Conservation (phyloP, 2,888 invertebrate genomes). For the Mantis religiosa region DNA sequence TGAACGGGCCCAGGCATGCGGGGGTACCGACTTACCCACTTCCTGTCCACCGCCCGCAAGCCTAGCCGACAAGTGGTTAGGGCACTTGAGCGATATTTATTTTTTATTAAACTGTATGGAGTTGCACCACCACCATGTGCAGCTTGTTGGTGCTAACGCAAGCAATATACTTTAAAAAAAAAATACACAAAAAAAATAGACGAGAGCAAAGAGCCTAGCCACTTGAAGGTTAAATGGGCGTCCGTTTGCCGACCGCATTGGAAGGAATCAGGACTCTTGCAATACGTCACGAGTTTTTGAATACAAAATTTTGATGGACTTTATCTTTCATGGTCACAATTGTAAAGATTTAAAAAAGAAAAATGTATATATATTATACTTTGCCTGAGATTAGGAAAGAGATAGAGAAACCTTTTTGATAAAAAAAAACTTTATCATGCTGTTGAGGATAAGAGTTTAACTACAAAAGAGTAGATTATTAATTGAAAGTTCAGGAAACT, state of each 20-base stretch:
- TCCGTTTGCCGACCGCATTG: constrained; percentile 23
- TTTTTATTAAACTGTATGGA: not conserved
- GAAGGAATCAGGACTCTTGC: constrained; percentile 32
- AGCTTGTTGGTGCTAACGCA: not conserved
- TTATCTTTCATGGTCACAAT: constrained; percentile 36
- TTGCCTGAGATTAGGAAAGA: constrained; percentile 36
- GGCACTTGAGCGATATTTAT: not conserved
- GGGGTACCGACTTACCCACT: not conserved
- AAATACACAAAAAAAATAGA: not conserved
- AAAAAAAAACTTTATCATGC: constrained; percentile 36
- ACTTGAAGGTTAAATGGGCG: not conserved
- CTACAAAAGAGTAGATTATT: constrained; percentile 35
- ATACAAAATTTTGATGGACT: constrained; percentile 35
- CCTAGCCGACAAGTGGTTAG: not conserved
- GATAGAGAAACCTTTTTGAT: constrained; percentile 36
- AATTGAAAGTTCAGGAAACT: constrained; percentile 34
- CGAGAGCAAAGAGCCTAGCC: not conserved
- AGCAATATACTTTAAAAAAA: not conserved
- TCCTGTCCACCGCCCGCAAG: not conserved
- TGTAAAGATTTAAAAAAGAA: constrained; percentile 34
- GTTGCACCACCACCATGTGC: not conserved
- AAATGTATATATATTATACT: constrained; percentile 35
- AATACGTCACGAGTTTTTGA: constrained; percentile 33
- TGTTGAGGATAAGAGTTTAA: constrained; percentile 36
- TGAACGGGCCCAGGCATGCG: constrained; percentile 8